Evolutionary conservation across 2,797 vertebrate genomes (phyloP).

Genomic region (Pseudochaenichthys georgianus): DNA sequence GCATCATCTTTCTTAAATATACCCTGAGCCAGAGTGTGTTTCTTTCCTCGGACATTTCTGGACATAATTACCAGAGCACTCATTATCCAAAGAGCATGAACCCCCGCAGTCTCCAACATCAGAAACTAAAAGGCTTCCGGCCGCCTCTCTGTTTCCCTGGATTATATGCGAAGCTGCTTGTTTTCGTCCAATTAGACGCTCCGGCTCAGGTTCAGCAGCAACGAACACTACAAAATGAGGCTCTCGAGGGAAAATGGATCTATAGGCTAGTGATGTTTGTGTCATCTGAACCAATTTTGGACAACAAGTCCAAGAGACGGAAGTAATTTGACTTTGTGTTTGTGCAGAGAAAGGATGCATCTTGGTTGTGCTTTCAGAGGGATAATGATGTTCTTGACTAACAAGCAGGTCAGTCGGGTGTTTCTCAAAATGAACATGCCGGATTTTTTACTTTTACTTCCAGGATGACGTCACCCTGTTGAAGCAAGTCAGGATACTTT

Average conservation of each 20-base stretch:
- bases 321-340: slow-evolving; percentile 32
- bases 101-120: slow-evolving; percentile 14
- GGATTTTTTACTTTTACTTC: not conserved
- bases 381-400: slow-evolving; percentile 25
- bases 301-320: slow-evolving; percentile 20
- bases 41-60: slow-evolving; percentile 13
- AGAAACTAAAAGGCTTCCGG: slow-evolving; percentile 13
- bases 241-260: slow-evolving; percentile 48
- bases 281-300: slow-evolving; percentile 40
- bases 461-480: not conserved
- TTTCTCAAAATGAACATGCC: not conserved
- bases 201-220: slow-evolving; percentile 38
- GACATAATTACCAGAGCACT: slow-evolving; percentile 44
- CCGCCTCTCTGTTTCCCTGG: slow-evolving; percentile 25
- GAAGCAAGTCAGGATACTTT: too few species aligned
- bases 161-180: slow-evolving; percentile 35
- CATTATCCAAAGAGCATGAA: slow-evolving; percentile 52
- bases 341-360: not conserved
- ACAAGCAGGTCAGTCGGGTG: slow-evolving; percentile 20
- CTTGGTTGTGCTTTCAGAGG: not conserved
- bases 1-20: not conserved
- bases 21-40: not conserved
- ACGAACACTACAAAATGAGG: slow-evolving; percentile 19
- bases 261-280: slow-evolving; percentile 26
- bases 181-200: slow-evolving; percentile 58